Evolutionary conservation across 2,797 vertebrate species (phyloP), one percentile per base, ranked within the genome.

Genomic region (Pseudochaenichthys georgianus): DNA sequence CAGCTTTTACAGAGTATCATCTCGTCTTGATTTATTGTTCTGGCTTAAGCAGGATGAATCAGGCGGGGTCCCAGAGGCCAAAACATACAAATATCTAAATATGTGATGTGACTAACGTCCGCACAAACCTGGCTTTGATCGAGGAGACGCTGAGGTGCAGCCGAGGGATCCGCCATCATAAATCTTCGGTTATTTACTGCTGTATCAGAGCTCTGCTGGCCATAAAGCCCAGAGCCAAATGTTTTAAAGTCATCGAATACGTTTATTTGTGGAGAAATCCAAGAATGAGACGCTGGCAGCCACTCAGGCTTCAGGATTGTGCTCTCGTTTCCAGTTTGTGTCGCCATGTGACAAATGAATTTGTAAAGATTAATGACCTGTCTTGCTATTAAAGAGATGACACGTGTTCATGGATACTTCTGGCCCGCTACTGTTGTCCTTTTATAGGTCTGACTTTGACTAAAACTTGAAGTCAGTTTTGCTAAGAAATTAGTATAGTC

Each of bases 101-200:
- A 21, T 51, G 67, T 71, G 47, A 52, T 46, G 28, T 3, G 65
- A 52, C 45, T 60, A 34, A 69, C 63, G 66, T 69, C 52, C 1
- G 69, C 77, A 86, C 75, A 85, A 72, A 73, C 69, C 77, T 78
- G 84, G 78, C 82, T 84, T 75, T 78, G 75, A 85, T 85, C 68
- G 74, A 75, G 70, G 65, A 82, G 86, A 55, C 55, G 1, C 82
- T 55, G 73, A 31, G 13, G 57, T 77, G 80, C 71, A 82, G 75
- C 45, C 23, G 13, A 46, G 62, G 60, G 64, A 72, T 62, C 28
- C 13, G 8, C 72, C 43, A 11, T 53, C 69, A 82, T 87, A 76
- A 81, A 79, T 88, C 78, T 57, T 42, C 21, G 7, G 73, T 82
- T 87, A 86, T 90, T 91, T 88, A 88, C 73, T 54, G 60, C 82